Conservation (phyloP, 2,113 vertebrate species). For the Cynoglossus semilaevis region DNA sequence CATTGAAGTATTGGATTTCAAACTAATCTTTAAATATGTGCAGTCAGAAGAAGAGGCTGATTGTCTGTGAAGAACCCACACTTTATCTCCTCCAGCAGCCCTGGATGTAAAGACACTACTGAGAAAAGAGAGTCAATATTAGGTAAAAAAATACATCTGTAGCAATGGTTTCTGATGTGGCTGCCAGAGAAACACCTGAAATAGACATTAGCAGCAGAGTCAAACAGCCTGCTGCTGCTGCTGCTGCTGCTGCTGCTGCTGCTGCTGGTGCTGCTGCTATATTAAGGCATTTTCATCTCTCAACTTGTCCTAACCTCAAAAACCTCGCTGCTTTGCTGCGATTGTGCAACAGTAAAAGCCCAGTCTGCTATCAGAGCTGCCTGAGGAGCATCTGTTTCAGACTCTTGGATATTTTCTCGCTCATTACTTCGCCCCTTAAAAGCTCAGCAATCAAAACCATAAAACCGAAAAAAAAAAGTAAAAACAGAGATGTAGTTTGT, state of each 20-base stretch:
- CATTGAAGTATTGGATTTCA: conserved; percentile 29
- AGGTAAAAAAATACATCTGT: conserved; percentile 58
- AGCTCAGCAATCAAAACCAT: conserved; percentile 38
- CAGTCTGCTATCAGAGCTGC: conserved; percentile 34
- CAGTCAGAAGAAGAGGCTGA: conserved; percentile 19
- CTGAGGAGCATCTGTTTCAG: conserved; percentile 16
- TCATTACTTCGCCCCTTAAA: conserved; percentile 31
- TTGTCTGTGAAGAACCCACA: conserved; percentile 26
- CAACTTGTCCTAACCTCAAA: conserved; percentile 49
- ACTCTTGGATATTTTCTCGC: conserved; percentile 42
- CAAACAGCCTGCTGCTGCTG: conserved; percentile 40
- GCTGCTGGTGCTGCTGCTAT: conserved; percentile 35
- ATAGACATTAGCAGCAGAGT: conserved; percentile 66
- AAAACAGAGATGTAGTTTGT: not conserved
- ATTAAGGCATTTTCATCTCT: conserved; percentile 61
- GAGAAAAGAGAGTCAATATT: conserved; percentile 31
- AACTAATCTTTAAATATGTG: conserved; percentile 29
- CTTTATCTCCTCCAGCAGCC: conserved; percentile 46
- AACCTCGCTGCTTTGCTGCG: conserved; percentile 43
- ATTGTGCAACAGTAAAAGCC: conserved; percentile 50
- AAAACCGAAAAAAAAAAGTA: conserved; percentile 12
- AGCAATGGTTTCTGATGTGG: conserved; percentile 53
- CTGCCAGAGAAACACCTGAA: conserved; percentile 69
- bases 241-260: too few relatives aligned
- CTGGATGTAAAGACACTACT: conserved; percentile 39